These are phyloP conservation scores for Molorchus minor DNA, from an alignment of 2,888 invertebrate genomes.

Conservation along the genomic window DNA sequence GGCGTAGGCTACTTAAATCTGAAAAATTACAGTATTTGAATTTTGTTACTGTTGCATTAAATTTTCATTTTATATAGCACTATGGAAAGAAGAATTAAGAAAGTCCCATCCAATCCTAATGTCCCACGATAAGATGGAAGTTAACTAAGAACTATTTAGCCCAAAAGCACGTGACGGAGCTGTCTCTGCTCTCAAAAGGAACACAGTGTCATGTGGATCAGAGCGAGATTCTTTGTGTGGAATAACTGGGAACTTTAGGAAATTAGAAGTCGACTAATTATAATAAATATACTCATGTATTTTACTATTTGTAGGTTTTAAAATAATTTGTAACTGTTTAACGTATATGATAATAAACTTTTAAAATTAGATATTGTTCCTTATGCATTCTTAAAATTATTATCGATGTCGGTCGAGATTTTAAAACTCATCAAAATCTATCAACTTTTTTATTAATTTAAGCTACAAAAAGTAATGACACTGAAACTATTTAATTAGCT, in stretches of 20 bases:
- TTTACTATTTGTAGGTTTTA: slow-evolving; percentile 71
- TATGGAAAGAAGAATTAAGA: slow-evolving; percentile 76
- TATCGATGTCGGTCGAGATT: too few species aligned
- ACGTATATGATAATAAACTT: neutral
- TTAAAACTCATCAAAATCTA: too few species aligned
- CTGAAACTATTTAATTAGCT: too few species aligned
- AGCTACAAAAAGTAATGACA: too few species aligned
- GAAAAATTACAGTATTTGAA: too few species aligned
- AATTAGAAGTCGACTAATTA: slow-evolving; percentile 76
- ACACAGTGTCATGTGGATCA: slow-evolving; percentile 67
- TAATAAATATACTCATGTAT: slow-evolving; percentile 54
- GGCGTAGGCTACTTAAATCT: too few species aligned
- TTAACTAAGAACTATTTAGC: slow-evolving; percentile 74
- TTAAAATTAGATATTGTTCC: too few species aligned
- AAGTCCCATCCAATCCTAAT: slow-evolving; percentile 69
- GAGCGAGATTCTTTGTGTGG: slow-evolving; percentile 75
- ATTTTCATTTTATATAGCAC: slow-evolving; percentile 56
- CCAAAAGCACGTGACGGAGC: slow-evolving; percentile 78
- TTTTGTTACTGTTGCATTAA: neutral
- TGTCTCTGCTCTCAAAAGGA: slow-evolving; percentile 74
- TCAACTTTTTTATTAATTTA: too few species aligned
- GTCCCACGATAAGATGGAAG: slow-evolving; percentile 75
- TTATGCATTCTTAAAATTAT: too few species aligned
- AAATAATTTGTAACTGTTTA: neutral
- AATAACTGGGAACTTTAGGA: slow-evolving; percentile 79